Conservation (phyloP, 2,797 vertebrate species). For the Amblyopsis hoosieri region DNA sequence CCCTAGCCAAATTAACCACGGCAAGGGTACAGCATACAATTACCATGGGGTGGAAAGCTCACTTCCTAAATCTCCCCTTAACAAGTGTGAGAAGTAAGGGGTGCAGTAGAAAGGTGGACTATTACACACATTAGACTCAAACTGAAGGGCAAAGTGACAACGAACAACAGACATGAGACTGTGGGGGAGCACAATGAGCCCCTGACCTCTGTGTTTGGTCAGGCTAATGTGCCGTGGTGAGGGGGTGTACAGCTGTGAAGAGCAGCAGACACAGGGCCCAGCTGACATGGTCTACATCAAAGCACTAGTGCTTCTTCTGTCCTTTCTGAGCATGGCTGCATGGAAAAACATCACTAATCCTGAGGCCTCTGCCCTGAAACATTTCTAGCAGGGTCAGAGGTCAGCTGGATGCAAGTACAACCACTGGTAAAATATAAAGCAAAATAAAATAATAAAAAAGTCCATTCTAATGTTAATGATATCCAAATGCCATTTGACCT, state of each 20-base stretch:
- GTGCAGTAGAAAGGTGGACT: not conserved
- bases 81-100: not conserved
- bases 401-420: slow-evolving; percentile 52
- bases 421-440: slow-evolving; percentile 24
- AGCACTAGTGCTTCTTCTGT: slow-evolving; percentile 59
- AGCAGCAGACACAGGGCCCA: slow-evolving; percentile 71
- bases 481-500: slow-evolving; percentile 33
- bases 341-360: slow-evolving; percentile 65
- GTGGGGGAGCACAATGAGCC: slow-evolving; percentile 40
- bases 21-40: slow-evolving; percentile 5
- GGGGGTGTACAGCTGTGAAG: slow-evolving; percentile 61
- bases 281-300: slow-evolving; percentile 64
- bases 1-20: slow-evolving; percentile 19
- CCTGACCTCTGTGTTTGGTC: slow-evolving; percentile 55
- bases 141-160: slow-evolving; percentile 19
- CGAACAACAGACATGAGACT: slow-evolving; percentile 36
- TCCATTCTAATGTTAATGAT: slow-evolving; percentile 48
- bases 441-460: slow-evolving; percentile 16
- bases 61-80: not conserved
- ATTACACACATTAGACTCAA: slow-evolving; percentile 16
- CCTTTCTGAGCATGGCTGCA: slow-evolving; percentile 50
- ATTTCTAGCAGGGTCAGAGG: slow-evolving; percentile 47
- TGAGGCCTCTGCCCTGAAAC: slow-evolving; percentile 39
- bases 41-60: not conserved
- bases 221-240: slow-evolving; percentile 54